phyloP scores from a whole-genome alignment of 2,888 invertebrate genomes.

The Salpingus planirostris region DNA sequence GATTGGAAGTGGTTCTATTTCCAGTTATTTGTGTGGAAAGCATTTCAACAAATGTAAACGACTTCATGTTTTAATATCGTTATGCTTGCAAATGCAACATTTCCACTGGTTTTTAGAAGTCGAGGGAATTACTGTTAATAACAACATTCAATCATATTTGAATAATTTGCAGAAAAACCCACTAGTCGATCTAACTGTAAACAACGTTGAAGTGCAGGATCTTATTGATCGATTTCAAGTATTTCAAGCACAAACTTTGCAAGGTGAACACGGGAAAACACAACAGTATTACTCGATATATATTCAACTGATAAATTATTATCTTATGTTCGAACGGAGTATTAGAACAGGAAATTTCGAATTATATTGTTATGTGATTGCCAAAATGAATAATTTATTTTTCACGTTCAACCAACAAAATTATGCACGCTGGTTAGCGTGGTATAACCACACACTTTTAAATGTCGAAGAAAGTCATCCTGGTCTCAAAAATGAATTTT shows the following conservation, averaged over 20 bases:
- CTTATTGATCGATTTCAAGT: neutral
- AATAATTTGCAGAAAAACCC: neutral
- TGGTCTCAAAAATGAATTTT: neutral
- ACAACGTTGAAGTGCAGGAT: no score
- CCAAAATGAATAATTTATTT: neutral
- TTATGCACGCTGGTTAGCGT: neutral
- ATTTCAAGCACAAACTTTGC: neutral
- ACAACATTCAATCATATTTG: no score
- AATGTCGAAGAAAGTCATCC: neutral
- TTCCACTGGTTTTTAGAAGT: neutral
- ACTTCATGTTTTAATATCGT: neutral
- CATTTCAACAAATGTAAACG: neutral
- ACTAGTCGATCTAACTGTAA: no score
- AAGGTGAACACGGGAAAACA: neutral
- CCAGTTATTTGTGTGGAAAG: neutral
- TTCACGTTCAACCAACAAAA: constrained; percentile 1
- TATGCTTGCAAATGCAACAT: no score
- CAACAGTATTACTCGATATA: neutral
- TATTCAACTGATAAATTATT: neutral
- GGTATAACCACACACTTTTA: neutral
- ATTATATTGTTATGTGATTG: neutral
- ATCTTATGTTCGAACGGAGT: neutral
- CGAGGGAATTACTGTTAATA: neutral
- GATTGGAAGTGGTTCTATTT: neutral
- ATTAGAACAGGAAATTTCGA: neutral